Percentiles rank a stretch among this genome's conserved stretches.
Conservation (phyloP, 2,888 invertebrate genomes). For the Ectemnius cavifrons region DNA sequence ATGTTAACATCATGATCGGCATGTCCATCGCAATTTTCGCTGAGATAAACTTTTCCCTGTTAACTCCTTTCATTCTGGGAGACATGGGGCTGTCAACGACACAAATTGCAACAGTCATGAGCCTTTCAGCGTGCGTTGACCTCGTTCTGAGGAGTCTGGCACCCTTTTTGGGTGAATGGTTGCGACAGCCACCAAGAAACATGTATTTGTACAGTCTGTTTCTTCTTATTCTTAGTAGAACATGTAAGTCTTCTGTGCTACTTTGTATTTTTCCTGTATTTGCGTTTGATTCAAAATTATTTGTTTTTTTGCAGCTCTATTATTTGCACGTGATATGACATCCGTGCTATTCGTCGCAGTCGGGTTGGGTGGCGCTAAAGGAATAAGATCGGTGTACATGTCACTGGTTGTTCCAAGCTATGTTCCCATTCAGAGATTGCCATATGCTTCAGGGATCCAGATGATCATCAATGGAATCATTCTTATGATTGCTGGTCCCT, state of each 20-base stretch:
- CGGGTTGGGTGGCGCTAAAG: conserved; percentile 84
- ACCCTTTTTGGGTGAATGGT: conserved; percentile 84
- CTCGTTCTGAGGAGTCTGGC: conserved; percentile 82
- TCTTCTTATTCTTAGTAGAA: conserved; percentile 82
- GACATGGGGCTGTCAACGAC: conserved; percentile 82
- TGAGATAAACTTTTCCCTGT: conserved; percentile 84
- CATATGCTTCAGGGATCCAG: conserved; percentile 85
- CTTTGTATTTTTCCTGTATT: background rate
- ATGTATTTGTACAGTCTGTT: conserved; percentile 83
- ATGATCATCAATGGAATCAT: conserved; percentile 84
- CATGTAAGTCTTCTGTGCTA: conserved; percentile 77
- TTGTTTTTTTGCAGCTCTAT: conserved; percentile 71
- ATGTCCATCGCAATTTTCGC: conserved; percentile 84
- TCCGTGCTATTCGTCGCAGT: conserved; percentile 79
- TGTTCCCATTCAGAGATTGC: conserved; percentile 83
- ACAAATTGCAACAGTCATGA: conserved; percentile 83
- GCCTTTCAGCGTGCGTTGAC: conserved; percentile 80
- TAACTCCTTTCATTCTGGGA: conserved; percentile 84
- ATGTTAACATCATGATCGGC: conserved; percentile 84
- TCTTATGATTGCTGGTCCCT: conserved; percentile 81
- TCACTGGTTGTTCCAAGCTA: conserved; percentile 84
- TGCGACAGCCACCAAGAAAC: conserved; percentile 81
- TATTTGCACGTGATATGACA: conserved; percentile 72
- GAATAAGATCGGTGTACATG: conserved; percentile 85
- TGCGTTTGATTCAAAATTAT: background rate